These are phyloP conservation scores for Anguilla japonica DNA, from an alignment of 2,113 vertebrate species.

Conservation along the genomic window DNA sequence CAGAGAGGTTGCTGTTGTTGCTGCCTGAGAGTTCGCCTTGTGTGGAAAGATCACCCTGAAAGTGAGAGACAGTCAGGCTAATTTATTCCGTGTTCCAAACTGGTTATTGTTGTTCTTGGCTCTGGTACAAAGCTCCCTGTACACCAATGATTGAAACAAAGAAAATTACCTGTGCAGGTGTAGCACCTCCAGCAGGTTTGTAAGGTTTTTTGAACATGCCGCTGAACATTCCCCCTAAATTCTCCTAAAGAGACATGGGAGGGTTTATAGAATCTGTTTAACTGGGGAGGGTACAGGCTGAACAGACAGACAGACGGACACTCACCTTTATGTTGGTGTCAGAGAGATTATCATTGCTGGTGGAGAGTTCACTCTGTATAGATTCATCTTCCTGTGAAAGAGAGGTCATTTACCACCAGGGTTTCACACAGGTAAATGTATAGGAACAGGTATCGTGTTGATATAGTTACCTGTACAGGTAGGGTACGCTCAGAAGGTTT, in stretches of 20 bases:
- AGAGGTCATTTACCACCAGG: not conserved
- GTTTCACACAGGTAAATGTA: not conserved
- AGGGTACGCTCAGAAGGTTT: slow-evolving; percentile 23
- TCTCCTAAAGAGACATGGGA: slow-evolving; percentile 37
- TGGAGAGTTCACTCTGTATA: not conserved
- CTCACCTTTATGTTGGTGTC: not conserved
- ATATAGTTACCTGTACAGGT: not conserved
- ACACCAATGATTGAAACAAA: not conserved
- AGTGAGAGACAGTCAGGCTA: slow-evolving; percentile 18
- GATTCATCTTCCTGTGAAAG: slow-evolving; percentile 1
- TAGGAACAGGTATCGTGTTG: not conserved
- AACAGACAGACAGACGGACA: not conserved
- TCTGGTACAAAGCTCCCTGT: too few relatives aligned
- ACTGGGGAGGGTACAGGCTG: not conserved
- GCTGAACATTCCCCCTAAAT: slow-evolving; percentile 44
- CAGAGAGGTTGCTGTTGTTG: slow-evolving; percentile 35
- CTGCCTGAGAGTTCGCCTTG: slow-evolving; percentile 20
- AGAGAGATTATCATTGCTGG: slow-evolving; percentile 1
- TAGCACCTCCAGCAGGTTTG: slow-evolving; percentile 28
- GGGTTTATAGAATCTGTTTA: not conserved
- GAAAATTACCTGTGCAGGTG: not conserved
- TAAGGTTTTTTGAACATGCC: slow-evolving; percentile 48
- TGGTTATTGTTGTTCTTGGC: not conserved
- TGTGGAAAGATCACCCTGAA: slow-evolving; percentile 11
- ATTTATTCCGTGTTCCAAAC: not conserved